These are phyloP conservation scores for Australoheros facetus DNA, from an alignment of 2,797 vertebrate species.

Conservation along the genomic window DNA sequence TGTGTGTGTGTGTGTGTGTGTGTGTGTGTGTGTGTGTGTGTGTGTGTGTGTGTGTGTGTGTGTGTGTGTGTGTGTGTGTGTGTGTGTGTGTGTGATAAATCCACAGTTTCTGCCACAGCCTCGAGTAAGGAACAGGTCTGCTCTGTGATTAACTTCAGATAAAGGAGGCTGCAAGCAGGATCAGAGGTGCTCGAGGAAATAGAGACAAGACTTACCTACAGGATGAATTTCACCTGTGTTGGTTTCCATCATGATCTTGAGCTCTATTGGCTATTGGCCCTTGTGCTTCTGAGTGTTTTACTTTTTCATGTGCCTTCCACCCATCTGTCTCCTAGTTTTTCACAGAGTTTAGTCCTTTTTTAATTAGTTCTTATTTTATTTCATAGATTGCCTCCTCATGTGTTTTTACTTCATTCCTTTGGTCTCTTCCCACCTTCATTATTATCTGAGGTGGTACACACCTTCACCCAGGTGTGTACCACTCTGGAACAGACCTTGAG, in stretches of 20 bases:
- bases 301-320: neutral
- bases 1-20: constrained; percentile 8
- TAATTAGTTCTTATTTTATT: neutral
- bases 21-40: constrained; percentile 12
- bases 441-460: neutral
- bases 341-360: neutral
- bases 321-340: neutral
- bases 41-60: constrained; percentile 21
- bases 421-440: neutral
- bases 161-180: constrained; percentile 45
- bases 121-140: constrained; percentile 24
- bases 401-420: too few relatives aligned
- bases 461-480: neutral
- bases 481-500: neutral
- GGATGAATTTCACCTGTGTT: neutral
- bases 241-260: neutral
- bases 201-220: constrained; percentile 23
- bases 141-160: constrained; percentile 62
- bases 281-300: neutral
- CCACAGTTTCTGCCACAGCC: constrained; percentile 51
- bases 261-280: neutral
- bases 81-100: constrained; percentile 57
- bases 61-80: constrained; percentile 28
- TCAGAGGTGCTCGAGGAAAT: constrained; percentile 37
- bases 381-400: neutral